Evolutionary conservation across 1,140 invertebrate genomes (phyloP).

Genomic region (Diachasma alloeum): DNA sequence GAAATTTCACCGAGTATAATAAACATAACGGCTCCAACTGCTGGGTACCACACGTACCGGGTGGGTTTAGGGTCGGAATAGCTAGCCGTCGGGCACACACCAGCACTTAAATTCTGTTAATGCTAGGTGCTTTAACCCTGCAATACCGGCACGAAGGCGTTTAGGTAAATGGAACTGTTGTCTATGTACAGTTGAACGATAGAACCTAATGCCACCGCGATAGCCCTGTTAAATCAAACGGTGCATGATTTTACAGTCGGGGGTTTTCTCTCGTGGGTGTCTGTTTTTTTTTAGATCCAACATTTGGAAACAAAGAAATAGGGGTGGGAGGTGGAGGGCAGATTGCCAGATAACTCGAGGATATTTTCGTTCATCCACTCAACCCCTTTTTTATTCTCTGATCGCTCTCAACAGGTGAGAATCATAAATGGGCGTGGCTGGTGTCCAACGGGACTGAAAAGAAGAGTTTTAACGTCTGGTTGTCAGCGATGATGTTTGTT

Average conservation of each 20-base stretch:
- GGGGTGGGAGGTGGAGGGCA: neutral
- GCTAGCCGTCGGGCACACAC: neutral
- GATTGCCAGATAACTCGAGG: neutral
- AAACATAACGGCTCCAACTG: neutral
- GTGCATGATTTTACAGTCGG: too few species aligned
- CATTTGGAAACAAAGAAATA: neutral
- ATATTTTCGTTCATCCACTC: neutral
- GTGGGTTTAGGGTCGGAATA: neutral
- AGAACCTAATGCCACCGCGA: too few species aligned
- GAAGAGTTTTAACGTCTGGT: neutral
- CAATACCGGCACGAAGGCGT: neutral
- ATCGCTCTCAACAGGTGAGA: slow-evolving; percentile 16
- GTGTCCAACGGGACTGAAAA: neutral
- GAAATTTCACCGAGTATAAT: neutral
- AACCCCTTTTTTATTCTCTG: neutral
- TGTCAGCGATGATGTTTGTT: neutral
- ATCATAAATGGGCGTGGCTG: neutral
- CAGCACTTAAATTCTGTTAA: slow-evolving; percentile 20
- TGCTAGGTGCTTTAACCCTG: slow-evolving; percentile 2
- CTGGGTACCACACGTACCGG: neutral
- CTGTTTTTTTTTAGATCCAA: too few species aligned
- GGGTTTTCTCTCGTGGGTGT: too few species aligned
- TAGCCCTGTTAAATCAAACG: too few species aligned
- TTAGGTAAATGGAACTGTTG: neutral
- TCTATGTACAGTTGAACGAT: too few species aligned